Evolutionary conservation across 2,888 invertebrate genomes (phyloP).

Genomic region (Diarsia dahlii): DNA sequence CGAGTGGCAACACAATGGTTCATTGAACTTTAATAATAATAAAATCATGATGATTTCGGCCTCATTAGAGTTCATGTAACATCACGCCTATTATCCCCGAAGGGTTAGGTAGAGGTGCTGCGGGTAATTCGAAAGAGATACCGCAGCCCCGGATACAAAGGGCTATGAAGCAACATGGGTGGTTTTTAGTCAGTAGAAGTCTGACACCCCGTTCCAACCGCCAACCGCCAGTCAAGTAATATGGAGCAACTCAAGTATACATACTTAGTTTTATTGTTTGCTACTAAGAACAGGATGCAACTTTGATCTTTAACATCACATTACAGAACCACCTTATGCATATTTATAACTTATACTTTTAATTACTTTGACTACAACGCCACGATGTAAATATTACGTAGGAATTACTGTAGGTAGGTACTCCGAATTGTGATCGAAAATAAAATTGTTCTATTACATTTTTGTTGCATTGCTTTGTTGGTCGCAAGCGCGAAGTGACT

Average conservation of each 20-base stretch:
- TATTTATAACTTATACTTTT: not conserved
- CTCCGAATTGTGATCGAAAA: not conserved
- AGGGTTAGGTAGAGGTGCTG: no score
- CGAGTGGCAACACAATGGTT: not conserved
- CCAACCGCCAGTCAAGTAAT: not conserved
- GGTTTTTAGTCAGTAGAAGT: no score
- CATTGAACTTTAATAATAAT: constrained; percentile 5
- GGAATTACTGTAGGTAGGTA: not conserved
- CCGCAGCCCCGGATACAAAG: no score
- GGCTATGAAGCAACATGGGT: no score
- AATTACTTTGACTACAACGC: constrained; percentile 5
- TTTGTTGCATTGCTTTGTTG: not conserved
- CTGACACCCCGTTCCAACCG: no score
- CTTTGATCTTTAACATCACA: constrained; percentile 16
- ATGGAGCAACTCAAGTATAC: not conserved
- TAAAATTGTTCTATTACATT: not conserved
- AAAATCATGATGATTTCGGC: not conserved
- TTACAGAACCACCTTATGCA: not conserved
- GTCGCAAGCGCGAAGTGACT: no score
- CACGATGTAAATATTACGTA: not conserved
- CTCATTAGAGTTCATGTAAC: no score
- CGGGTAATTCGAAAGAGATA: no score
- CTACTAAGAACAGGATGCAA: not conserved
- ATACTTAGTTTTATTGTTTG: not conserved
- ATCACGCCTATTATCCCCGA: no score